Evolutionary conservation across 2,113 vertebrate genomes (phyloP).

Genomic region (Spea multiplicata): DNA sequence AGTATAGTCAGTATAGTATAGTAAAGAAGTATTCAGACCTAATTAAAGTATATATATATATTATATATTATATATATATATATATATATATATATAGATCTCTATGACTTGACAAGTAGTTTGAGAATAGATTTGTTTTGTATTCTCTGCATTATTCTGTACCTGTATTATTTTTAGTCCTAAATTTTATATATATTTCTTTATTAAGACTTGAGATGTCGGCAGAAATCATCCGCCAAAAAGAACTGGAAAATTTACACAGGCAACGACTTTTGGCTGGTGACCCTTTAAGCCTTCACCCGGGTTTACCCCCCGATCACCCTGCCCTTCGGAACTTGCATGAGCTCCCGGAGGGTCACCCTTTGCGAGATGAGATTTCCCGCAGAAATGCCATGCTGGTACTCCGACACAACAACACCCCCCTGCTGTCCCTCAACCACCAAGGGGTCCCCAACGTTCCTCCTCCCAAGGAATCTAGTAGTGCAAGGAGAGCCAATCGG

Average conservation of each 20-base stretch:
- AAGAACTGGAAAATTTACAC: constrained; percentile 85
- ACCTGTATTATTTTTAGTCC: too few relatives aligned
- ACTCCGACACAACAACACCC: constrained; percentile 80
- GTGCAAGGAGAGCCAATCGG: constrained; percentile 55
- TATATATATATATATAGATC: too few relatives aligned
- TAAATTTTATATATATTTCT: not conserved
- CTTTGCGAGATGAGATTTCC: constrained; percentile 80
- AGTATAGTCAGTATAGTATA: too few relatives aligned
- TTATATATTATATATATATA: too few relatives aligned
- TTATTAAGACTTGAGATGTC: constrained; percentile 86
- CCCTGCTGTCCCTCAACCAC: constrained; percentile 78
- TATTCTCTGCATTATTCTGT: too few relatives aligned
- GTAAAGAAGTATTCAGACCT: too few relatives aligned
- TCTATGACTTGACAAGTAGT: too few relatives aligned
- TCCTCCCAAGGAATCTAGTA: constrained; percentile 67
- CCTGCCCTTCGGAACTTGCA: constrained; percentile 81
- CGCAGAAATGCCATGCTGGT: constrained; percentile 89
- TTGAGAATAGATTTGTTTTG: not conserved
- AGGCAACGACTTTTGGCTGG: constrained; percentile 75
- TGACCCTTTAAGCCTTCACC: constrained; percentile 73
- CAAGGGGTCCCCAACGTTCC: constrained; percentile 66
- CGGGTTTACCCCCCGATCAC: constrained; percentile 77
- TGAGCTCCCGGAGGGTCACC: constrained; percentile 81
- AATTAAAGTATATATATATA: too few relatives aligned
- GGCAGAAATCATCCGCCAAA: constrained; percentile 88